These are phyloP conservation scores for Chymomyza caudatula DNA, from an alignment of 2,888 invertebrate species.

Conservation along the genomic window DNA sequence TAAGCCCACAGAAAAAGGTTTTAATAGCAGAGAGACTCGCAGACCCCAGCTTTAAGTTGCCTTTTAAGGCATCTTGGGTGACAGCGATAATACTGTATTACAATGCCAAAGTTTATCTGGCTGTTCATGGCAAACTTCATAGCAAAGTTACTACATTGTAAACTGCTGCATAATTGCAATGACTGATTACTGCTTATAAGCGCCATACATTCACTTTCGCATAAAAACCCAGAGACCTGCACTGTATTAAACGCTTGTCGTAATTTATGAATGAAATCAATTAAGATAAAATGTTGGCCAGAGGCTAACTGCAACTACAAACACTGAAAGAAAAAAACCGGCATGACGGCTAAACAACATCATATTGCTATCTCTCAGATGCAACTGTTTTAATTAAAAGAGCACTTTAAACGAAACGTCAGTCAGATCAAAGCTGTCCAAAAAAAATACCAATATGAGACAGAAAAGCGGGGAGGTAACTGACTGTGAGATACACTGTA, in stretches of 20 bases:
- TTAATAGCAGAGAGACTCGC: no score
- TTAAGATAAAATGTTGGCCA: constrained; percentile 50
- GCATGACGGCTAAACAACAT: constrained; percentile 9
- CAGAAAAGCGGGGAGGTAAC: constrained; percentile 24
- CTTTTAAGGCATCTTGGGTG: no score
- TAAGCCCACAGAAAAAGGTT: no score
- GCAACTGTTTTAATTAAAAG: constrained; percentile 55
- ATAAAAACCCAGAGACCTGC: background rate
- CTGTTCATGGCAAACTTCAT: no score
- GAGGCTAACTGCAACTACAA: background rate
- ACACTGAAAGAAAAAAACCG: constrained; percentile 32
- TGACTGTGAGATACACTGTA: no score
- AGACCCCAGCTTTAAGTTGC: no score
- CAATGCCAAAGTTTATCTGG: no score
- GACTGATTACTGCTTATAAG: background rate
- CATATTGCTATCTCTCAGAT: background rate
- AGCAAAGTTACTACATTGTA: no score
- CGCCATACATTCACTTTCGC: background rate
- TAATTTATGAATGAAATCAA: constrained; percentile 66
- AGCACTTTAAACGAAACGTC: constrained; percentile 10
- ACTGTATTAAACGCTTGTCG: background rate
- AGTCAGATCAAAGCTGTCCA: constrained; percentile 35
- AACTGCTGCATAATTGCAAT: background rate
- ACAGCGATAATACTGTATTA: no score
- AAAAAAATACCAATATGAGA: constrained; percentile 16